Conservation (phyloP, 1,140 invertebrate genomes). For the Battus philenor region DNA sequence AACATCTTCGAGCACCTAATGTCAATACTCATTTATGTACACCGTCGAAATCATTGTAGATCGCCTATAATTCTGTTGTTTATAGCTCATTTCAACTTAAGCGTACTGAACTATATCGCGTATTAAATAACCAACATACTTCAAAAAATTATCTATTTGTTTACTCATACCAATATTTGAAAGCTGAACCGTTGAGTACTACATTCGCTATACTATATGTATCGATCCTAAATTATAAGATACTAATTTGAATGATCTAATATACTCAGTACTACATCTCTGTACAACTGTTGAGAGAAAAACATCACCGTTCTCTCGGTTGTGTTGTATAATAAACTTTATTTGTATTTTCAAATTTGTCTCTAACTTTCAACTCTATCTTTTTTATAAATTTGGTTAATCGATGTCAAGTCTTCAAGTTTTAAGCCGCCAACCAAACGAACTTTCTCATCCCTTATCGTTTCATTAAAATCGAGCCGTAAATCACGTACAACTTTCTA, state of each 20-base stretch:
- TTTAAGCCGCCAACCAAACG: too few relatives aligned
- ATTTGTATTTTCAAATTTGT: background rate
- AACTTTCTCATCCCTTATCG: constrained; percentile 7
- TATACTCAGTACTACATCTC: constrained; percentile 42
- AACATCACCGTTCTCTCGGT: background rate
- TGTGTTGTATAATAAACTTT: background rate
- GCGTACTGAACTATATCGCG: constrained; percentile 47
- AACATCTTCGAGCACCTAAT: constrained; percentile 36
- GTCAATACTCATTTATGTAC: constrained; percentile 53
- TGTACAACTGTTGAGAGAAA: constrained; percentile 26
- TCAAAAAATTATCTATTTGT: constrained; percentile 54
- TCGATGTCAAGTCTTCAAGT: too few relatives aligned
- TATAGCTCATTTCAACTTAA: constrained; percentile 38
- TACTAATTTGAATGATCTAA: constrained; percentile 55
- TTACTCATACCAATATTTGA: constrained; percentile 68
- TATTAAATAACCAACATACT: constrained; percentile 54
- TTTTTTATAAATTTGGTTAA: too few relatives aligned
- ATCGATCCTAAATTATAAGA: constrained; percentile 46
- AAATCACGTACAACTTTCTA: constrained; percentile 71
- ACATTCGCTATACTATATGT: constrained; percentile 54
- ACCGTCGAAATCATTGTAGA: constrained; percentile 37
- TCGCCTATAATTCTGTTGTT: constrained; percentile 42
- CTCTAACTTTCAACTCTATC: too few relatives aligned
- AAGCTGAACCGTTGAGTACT: constrained; percentile 66
- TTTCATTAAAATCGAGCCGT: constrained; percentile 25